Conservation (phyloP, 1,140 invertebrate species). For the Calephelis nemesis region DNA sequence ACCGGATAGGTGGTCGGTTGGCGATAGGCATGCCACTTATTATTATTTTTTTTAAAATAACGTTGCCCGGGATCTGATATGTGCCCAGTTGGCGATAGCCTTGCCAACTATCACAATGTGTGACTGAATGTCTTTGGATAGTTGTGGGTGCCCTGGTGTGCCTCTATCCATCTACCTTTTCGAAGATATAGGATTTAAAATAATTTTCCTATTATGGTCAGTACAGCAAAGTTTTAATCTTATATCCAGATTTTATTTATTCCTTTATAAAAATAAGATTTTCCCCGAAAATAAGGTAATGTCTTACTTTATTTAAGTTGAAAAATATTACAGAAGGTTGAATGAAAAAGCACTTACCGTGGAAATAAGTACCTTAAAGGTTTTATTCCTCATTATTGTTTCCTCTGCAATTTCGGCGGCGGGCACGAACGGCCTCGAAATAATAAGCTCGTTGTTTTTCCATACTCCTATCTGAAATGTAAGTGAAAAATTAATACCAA, state of each 20-base stretch:
- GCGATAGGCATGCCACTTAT: no score
- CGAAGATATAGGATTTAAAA: no score
- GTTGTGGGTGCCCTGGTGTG: no score
- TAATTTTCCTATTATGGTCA: no score
- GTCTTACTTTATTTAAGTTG: neutral
- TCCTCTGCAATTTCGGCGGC: constrained; percentile 53
- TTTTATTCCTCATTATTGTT: constrained; percentile 64
- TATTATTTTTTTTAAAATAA: no score
- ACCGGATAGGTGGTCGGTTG: no score
- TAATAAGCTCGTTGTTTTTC: constrained; percentile 43
- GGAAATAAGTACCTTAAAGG: constrained; percentile 90
- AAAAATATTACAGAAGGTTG: neutral
- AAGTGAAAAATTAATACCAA: neutral
- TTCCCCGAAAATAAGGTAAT: neutral
- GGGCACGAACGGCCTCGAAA: constrained; percentile 43
- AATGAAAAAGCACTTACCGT: constrained; percentile 81
- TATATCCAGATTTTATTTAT: neutral
- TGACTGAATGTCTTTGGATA: no score
- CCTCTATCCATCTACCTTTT: no score
- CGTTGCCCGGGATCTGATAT: no score
- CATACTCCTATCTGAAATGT: constrained; percentile 54
- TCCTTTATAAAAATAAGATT: neutral
- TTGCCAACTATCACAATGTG: no score
- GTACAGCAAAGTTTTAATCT: neutral
- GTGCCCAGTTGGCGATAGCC: no score